Percentiles rank a stretch among this genome's conserved stretches.
phyloP scores from a whole-genome alignment of 1,140 invertebrate genomes.

The Brachionus calyciflorus region DNA sequence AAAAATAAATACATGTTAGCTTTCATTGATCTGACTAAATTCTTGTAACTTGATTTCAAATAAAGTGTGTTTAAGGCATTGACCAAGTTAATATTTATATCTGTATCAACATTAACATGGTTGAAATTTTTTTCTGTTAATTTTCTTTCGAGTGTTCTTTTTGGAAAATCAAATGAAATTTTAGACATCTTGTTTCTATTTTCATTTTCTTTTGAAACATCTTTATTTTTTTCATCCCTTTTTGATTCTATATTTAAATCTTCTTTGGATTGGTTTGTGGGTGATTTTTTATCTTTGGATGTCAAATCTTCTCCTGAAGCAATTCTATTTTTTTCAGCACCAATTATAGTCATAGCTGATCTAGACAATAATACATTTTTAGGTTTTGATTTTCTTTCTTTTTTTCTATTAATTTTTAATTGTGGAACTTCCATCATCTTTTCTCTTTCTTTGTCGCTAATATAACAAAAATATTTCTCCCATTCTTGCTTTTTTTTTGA shows the following conservation, averaged over 20 bases:
- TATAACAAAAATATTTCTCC: constrained; percentile 37
- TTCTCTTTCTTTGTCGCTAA: constrained; percentile 19
- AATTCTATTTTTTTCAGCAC: too few relatives aligned
- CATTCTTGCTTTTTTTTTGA: constrained; percentile 25
- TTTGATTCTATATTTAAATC: too few relatives aligned
- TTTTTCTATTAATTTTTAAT: neutral
- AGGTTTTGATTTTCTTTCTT: neutral
- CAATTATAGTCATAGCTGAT: neutral
- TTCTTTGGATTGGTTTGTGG: too few relatives aligned
- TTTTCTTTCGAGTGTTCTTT: constrained; percentile 3
- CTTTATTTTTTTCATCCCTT: neutral
- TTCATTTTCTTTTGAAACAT: neutral
- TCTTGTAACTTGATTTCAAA: neutral
- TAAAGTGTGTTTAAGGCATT: neutral
- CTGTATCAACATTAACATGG: too few relatives aligned
- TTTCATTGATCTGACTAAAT: constrained; percentile 24
- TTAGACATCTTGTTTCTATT: neutral
- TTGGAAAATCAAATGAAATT: neutral
- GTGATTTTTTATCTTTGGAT: too few relatives aligned
- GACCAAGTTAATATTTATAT: too few relatives aligned
- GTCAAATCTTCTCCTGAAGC: too few relatives aligned
- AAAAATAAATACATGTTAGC: constrained; percentile 13
- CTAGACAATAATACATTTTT: neutral
- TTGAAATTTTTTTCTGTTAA: neutral
- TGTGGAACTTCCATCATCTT: constrained; percentile 13